Evolutionary conservation across 2,888 invertebrate genomes (phyloP).

Genomic region (Spilosoma lubricipeda): DNA sequence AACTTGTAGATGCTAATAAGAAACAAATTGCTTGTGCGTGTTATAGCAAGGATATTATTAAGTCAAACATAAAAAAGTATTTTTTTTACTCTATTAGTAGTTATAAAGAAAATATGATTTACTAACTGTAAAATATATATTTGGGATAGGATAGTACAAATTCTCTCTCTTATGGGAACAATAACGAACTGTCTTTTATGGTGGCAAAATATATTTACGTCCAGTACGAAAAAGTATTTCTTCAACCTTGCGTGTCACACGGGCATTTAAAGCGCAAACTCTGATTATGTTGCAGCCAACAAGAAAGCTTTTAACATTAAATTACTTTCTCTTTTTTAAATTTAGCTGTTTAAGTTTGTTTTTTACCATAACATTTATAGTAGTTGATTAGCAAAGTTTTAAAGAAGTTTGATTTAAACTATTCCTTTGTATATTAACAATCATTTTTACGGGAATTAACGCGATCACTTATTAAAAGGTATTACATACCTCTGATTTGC

Average conservation of each 20-base stretch:
- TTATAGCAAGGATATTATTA: not conserved
- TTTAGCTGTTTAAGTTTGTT: slow-evolving; percentile 29
- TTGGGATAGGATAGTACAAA: too few species aligned
- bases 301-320: slow-evolving; percentile 50
- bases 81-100: not conserved
- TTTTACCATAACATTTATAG: not conserved
- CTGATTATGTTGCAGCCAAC: slow-evolving; percentile 46
- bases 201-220: not conserved
- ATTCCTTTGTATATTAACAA: not conserved
- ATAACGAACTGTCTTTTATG: not conserved
- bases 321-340: slow-evolving; percentile 39
- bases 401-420: not conserved
- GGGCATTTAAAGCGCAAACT: slow-evolving; percentile 34
- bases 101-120: not conserved
- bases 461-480: too few species aligned
- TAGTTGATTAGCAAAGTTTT: slow-evolving; percentile 7
- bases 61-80: not conserved
- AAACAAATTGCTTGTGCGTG: not conserved
- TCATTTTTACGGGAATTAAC: too few species aligned
- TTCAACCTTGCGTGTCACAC: slow-evolving; percentile 32
- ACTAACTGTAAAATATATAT: too few species aligned
- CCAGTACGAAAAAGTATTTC: not conserved
- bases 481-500: too few species aligned
- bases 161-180: too few species aligned
- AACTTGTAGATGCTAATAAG: not conserved